Conservation (phyloP, 2,888 invertebrate genomes). For the Caenorhabditis panamensis region DNA sequence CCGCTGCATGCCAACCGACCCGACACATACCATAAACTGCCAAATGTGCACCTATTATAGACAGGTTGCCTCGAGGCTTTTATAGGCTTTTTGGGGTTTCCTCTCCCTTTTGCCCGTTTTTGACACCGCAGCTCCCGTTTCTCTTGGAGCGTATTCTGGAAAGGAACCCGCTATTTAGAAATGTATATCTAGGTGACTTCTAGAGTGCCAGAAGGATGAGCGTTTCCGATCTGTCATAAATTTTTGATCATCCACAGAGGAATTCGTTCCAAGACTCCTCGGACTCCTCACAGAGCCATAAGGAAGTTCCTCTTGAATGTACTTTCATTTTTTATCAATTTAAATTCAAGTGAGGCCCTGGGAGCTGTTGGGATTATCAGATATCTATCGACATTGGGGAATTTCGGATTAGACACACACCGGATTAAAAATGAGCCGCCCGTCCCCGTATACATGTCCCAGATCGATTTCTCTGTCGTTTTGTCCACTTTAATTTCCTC, state of each 20-base stretch:
- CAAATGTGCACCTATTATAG: slow-evolving; percentile 49
- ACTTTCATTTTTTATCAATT: not conserved
- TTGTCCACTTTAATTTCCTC: slow-evolving; percentile 12
- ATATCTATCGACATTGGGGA: not conserved
- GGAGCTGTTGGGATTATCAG: slow-evolving; percentile 27
- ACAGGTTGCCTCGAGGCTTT: slow-evolving; percentile 31
- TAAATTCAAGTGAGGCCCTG: not conserved
- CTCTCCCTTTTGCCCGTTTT: slow-evolving; percentile 26
- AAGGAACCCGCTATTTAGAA: slow-evolving; percentile 37
- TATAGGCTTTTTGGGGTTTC: not conserved
- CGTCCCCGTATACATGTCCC: not conserved
- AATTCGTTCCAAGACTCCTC: slow-evolving; percentile 1
- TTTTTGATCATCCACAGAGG: slow-evolving; percentile 25
- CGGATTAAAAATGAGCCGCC: slow-evolving; percentile 35
- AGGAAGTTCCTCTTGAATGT: slow-evolving; percentile 19
- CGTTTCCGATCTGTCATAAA: slow-evolving; percentile 34
- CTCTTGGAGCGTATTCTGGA: not conserved
- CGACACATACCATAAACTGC: slow-evolving; percentile 37
- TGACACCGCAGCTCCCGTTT: slow-evolving; percentile 15
- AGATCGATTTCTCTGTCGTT: slow-evolving; percentile 19
- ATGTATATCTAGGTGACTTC: slow-evolving; percentile 34
- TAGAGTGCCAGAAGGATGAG: slow-evolving; percentile 3
- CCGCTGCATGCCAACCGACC: not conserved
- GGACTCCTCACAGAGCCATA: slow-evolving; percentile 4
- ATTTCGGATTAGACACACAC: slow-evolving; percentile 40